Evolutionary conservation across 2,888 invertebrate genomes (phyloP).

Genomic region (Stenodema calcarata): DNA sequence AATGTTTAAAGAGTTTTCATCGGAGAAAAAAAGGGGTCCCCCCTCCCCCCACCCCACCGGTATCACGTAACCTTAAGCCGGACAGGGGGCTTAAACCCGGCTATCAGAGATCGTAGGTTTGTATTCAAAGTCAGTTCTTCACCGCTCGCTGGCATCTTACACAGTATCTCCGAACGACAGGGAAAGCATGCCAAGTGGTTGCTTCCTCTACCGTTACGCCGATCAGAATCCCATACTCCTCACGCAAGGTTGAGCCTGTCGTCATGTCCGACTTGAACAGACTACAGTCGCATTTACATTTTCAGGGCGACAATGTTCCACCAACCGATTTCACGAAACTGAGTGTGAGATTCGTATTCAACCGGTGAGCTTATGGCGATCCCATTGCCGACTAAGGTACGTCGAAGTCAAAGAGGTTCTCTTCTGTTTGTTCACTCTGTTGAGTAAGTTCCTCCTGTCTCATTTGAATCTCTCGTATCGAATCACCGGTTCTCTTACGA

Average conservation of each 20-base stretch:
- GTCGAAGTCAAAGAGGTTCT: too few species aligned
- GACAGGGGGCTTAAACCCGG: constrained; percentile 28
- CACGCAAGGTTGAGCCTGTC: not conserved
- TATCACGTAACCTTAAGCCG: constrained; percentile 42
- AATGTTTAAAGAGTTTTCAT: not conserved
- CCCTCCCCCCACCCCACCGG: too few species aligned
- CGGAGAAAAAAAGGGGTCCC: not conserved
- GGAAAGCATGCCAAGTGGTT: constrained; percentile 12
- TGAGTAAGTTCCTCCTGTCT: too few species aligned
- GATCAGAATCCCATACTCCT: constrained; percentile 26
- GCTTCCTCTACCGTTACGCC: not conserved
- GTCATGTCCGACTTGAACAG: not conserved
- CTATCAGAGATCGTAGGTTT: constrained; percentile 42
- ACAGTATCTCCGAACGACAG: not conserved
- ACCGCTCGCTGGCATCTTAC: not conserved
- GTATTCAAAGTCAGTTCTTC: constrained; percentile 33
- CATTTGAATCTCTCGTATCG: too few species aligned
- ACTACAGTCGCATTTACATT: not conserved
- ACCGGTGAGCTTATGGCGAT: not conserved
- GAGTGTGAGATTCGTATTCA: not conserved
- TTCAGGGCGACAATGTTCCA: not conserved
- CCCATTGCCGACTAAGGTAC: not conserved
- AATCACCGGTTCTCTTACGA: too few species aligned
- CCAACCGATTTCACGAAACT: not conserved
- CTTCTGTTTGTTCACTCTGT: too few species aligned